Conservation (phyloP, 2,888 invertebrate genomes). For the Chymomyza procnemis region DNA sequence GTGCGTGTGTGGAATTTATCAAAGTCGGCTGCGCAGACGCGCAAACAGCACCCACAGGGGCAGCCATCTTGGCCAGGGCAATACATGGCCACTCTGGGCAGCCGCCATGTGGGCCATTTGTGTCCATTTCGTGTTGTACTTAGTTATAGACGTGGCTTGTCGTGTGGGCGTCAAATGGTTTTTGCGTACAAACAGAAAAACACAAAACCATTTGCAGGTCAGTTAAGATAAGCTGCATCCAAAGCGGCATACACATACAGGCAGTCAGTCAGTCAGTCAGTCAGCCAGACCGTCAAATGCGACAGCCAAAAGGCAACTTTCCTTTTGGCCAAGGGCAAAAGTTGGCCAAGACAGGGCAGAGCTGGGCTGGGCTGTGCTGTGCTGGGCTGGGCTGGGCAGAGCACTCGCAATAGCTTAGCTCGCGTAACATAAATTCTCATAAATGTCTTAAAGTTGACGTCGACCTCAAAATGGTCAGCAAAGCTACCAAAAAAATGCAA, state of each 20-base stretch:
- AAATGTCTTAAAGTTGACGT: slow-evolving; percentile 42
- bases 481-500: slow-evolving; percentile 31
- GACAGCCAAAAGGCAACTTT: slow-evolving; percentile 38
- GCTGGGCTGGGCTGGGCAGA: background rate
- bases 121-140: slow-evolving; percentile 46
- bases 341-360: background rate
- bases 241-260: background rate
- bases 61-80: background rate
- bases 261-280: background rate
- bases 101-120: slow-evolving; percentile 49
- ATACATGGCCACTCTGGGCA: too few relatives aligned
- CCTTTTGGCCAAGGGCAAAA: slow-evolving; percentile 50
- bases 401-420: slow-evolving; percentile 9
- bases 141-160: slow-evolving; percentile 39
- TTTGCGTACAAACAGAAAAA: slow-evolving; percentile 38
- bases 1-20: slow-evolving; percentile 68
- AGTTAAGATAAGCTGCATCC: slow-evolving; percentile 50
- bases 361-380: too few relatives aligned
- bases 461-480: slow-evolving; percentile 42
- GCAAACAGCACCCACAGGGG: slow-evolving; percentile 21
- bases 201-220: slow-evolving; percentile 60
- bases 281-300: too few relatives aligned
- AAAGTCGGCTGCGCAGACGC: slow-evolving; percentile 44
- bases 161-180: slow-evolving; percentile 72
- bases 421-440: slow-evolving; percentile 63